Conservation (phyloP, 2,113 vertebrate genomes). For the Martes martes region DNA sequence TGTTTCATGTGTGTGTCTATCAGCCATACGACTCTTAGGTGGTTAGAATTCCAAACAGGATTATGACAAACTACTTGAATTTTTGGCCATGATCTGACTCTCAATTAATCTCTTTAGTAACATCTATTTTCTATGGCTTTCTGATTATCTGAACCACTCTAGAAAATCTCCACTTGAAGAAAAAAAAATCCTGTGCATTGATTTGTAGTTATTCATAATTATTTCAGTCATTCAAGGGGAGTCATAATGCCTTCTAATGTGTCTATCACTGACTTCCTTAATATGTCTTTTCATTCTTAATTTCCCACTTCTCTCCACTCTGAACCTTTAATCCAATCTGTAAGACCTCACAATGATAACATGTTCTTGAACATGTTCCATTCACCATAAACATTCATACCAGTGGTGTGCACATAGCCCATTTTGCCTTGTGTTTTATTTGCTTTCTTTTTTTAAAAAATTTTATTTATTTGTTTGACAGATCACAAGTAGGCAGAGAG, state of each 20-base stretch:
- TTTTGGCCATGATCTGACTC: neutral
- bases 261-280: neutral
- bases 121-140: constrained; percentile 15
- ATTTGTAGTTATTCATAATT: constrained; percentile 11
- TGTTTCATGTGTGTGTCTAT: neutral
- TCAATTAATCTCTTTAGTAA: constrained; percentile 7
- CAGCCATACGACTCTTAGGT: neutral
- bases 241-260: neutral
- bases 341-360: neutral
- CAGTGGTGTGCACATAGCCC: too few relatives aligned
- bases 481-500: too few relatives aligned
- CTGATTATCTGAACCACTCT: constrained; percentile 17
- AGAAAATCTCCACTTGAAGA: constrained; percentile 28
- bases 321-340: neutral
- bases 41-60: neutral
- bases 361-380: neutral
- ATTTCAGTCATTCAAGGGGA: neutral
- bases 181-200: neutral
- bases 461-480: too few relatives aligned
- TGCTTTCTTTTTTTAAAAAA: neutral
- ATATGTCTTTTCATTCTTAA: constrained; percentile 21
- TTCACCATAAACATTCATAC: neutral
- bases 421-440: neutral
- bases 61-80: constrained; percentile 15
- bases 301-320: neutral